Percentiles rank a stretch among this genome's conserved stretches.
Evolutionary conservation across 2,797 vertebrate genomes (phyloP).

Genomic region (Periparus ater): DNA sequence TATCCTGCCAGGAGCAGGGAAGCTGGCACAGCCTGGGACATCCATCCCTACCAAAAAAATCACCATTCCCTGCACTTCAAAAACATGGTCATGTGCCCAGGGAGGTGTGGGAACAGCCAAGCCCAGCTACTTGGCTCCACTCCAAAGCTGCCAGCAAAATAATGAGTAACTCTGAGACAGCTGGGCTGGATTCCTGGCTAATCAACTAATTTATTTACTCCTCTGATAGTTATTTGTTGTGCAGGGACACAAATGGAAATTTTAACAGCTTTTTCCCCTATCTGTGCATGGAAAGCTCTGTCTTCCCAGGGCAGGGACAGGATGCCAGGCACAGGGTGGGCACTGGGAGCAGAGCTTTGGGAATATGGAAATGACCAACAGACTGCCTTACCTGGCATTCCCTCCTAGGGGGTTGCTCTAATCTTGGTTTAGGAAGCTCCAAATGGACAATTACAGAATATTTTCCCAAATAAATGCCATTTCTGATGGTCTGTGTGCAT

Average conservation of each 20-base stretch:
- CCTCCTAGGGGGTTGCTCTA: neutral
- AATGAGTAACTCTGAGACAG: constrained; percentile 11
- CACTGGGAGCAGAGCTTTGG: neutral
- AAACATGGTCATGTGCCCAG: neutral
- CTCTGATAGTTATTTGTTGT: neutral
- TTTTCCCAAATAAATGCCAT: neutral
- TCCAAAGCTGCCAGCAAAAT: neutral
- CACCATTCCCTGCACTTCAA: neutral
- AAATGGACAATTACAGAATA: neutral
- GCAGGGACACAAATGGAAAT: neutral
- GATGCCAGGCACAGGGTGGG: neutral
- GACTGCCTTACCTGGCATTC: neutral
- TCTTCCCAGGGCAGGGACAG: neutral
- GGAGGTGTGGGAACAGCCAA: neutral
- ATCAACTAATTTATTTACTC: constrained; percentile 20
- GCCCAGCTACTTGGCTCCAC: neutral
- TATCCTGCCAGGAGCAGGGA: neutral
- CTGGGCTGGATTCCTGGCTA: neutral
- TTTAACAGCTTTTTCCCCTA: neutral
- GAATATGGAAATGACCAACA: neutral
- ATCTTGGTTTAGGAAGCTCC: neutral
- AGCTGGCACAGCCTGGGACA: neutral
- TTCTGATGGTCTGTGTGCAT: neutral
- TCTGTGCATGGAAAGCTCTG: neutral
- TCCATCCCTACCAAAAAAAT: neutral